Conservation (phyloP, 2,113 vertebrate genomes). For the Lonchura striata region DNA sequence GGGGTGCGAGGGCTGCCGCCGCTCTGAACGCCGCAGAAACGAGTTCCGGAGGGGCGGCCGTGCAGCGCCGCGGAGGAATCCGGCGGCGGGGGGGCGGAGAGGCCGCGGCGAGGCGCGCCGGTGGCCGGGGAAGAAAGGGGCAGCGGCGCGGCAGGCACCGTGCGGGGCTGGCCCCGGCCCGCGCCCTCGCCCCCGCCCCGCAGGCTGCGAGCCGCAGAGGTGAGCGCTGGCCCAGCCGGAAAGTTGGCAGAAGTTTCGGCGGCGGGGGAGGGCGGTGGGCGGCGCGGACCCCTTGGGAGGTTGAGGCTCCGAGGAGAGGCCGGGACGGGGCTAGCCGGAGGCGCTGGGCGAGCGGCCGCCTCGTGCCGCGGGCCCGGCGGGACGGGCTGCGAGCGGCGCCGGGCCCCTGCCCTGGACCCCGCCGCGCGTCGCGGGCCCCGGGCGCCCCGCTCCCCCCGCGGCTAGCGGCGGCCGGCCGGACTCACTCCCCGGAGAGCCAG, state of each 20-base stretch:
- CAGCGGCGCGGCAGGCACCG: neutral
- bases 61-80: constrained; percentile 58
- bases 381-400: neutral
- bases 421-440: neutral
- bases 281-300: neutral
- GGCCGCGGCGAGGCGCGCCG: neutral
- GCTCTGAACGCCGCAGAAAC: constrained; percentile 63
- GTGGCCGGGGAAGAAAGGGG: neutral
- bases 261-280: too few species aligned
- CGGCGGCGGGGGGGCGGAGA: constrained; percentile 53
- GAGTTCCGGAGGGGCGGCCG: constrained; percentile 76
- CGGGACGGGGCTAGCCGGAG: neutral
- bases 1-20: neutral
- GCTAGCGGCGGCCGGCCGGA: neutral
- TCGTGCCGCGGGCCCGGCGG: neutral
- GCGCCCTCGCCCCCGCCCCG: too few species aligned
- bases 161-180: neutral
- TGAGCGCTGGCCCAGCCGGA: neutral
- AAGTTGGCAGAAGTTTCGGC: neutral
- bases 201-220: neutral
- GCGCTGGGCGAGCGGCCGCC: neutral
- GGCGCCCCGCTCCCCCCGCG: neutral
- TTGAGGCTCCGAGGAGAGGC: neutral
- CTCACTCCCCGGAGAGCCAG: neutral
- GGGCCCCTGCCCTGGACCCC: too few species aligned